These are phyloP conservation scores for Spinus olivaceus DNA, from an alignment of 2,797 vertebrate species.

Conservation along the genomic window DNA sequence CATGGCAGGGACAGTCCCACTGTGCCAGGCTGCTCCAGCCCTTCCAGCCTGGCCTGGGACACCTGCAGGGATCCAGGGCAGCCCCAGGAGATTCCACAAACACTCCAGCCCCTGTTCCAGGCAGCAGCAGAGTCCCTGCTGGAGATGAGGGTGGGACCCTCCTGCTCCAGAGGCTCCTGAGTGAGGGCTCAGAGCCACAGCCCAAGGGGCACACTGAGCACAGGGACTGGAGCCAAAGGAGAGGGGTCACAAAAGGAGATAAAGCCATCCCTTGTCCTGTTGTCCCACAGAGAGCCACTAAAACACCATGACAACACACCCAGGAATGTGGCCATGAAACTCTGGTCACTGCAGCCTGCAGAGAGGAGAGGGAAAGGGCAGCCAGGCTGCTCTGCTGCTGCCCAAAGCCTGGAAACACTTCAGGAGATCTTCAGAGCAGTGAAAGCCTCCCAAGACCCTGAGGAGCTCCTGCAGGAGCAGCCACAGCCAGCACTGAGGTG, in stretches of 20 bases:
- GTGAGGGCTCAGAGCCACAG: accelerated
- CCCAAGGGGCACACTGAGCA: accelerated
- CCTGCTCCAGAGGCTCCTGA: no score
- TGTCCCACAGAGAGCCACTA: not conserved
- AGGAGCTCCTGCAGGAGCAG: not conserved
- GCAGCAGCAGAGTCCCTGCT: accelerated
- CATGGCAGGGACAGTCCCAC: not conserved
- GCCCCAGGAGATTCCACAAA: not conserved
- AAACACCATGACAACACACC: not conserved
- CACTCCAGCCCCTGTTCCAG: no score
- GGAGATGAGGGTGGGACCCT: not conserved
- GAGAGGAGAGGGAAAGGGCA: not conserved
- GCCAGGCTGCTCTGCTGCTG: not conserved
- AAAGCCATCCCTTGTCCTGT: not conserved
- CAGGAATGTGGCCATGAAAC: not conserved
- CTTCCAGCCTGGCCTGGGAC: not conserved
- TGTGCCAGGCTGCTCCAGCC: not conserved
- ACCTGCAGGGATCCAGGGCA: not conserved
- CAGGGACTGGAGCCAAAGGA: not conserved
- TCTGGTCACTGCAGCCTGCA: not conserved
- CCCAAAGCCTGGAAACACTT: not conserved
- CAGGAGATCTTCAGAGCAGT: accelerated
- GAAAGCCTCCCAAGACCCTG: not conserved
- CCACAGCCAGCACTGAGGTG: not conserved
- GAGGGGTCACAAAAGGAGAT: not conserved